Base-by-base conservation (phyloP, 2,113 vertebrate genomes). In the Zootoca vivipara region DNA sequence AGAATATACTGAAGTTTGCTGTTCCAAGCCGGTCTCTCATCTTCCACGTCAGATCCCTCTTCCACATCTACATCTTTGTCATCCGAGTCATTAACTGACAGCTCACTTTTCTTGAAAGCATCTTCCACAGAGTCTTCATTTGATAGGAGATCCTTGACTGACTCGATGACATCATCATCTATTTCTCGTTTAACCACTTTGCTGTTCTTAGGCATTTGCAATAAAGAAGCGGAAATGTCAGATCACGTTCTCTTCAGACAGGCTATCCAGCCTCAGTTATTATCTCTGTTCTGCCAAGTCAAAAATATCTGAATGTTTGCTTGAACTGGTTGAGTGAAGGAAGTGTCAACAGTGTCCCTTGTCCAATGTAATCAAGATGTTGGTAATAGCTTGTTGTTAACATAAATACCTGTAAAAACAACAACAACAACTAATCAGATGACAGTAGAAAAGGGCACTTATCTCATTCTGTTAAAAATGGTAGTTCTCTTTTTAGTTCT, bases 151-250 rank as follows among this genome's bases (percentile, higher is more conserved):
- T 99, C 99, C 94, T 97, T 99, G 96, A 98, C 98, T 58, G 98
- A 99, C 93, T 99, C 99, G 73, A 98, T 98, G 96, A 99, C 98
- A 89, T 99, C 99, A 96, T 99, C 98, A 89, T 99, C 99, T 95
- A 99, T 97, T 91, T 99, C 98, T 98, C 97, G 98, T 97, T 98
- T 99, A 94, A 98, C 97, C 94, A 98, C 98, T 92, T 99, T 99
- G 97, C 98, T 98, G 96, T 98, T 99, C 97, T 99, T 99, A 97
- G 98, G 99, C 99, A 99, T 99, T 98, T 98, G 98, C 97, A 94
- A 86, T 74, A 86, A 8, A 30, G 91, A 92, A 92, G 69, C 81
- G 91, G 75, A 26, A 56, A 86, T 69, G 38, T 15, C 5, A 65
- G 91, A 46, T 80, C 10, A 90, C 1, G 4, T 85, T 90, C 40